These are phyloP conservation scores for Chrysina gloriosa DNA, from an alignment of 2,888 invertebrate species.

Conservation along the genomic window DNA sequence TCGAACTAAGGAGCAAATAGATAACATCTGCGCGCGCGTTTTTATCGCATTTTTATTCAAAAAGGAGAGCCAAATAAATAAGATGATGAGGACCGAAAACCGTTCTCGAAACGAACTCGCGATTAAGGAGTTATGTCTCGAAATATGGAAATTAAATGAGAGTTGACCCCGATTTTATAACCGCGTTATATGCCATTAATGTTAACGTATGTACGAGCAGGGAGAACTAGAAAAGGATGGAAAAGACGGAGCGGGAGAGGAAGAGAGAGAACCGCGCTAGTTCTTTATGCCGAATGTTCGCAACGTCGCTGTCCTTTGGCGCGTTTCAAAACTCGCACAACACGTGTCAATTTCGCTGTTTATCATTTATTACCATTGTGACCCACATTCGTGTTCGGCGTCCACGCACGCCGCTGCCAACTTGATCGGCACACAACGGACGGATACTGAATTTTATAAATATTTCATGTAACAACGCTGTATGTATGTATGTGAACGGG, in stretches of 20 bases:
- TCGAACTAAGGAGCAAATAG: background rate
- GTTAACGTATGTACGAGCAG: background rate
- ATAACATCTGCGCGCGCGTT: slow-evolving; percentile 10
- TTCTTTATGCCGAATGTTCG: slow-evolving; percentile 46
- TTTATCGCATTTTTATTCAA: slow-evolving; percentile 15
- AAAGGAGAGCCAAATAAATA: background rate
- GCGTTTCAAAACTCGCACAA: slow-evolving; percentile 46
- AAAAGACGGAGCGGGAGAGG: background rate
- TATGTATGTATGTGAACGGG: background rate
- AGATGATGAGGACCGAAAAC: background rate
- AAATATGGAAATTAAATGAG: slow-evolving; percentile 39
- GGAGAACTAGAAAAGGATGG: background rate
- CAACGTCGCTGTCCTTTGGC: slow-evolving; percentile 46
- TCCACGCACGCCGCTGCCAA: slow-evolving; percentile 18
- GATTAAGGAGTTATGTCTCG: slow-evolving; percentile 19
- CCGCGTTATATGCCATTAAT: background rate
- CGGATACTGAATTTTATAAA: slow-evolving; percentile 42
- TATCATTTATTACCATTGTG: slow-evolving; percentile 46
- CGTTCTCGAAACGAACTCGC: slow-evolving; percentile 9
- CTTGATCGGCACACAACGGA: slow-evolving; percentile 43
- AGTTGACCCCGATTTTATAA: slow-evolving; percentile 34
- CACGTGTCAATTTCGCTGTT: slow-evolving; percentile 50
- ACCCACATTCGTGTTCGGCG: slow-evolving; percentile 45
- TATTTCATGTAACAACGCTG: slow-evolving; percentile 34
- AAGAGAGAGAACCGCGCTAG: background rate